A percentile compares a stretch with the other conserved stretches of the same genome.
Conservation (phyloP, 2,797 vertebrate species). For the Enteromius radiatus region DNA sequence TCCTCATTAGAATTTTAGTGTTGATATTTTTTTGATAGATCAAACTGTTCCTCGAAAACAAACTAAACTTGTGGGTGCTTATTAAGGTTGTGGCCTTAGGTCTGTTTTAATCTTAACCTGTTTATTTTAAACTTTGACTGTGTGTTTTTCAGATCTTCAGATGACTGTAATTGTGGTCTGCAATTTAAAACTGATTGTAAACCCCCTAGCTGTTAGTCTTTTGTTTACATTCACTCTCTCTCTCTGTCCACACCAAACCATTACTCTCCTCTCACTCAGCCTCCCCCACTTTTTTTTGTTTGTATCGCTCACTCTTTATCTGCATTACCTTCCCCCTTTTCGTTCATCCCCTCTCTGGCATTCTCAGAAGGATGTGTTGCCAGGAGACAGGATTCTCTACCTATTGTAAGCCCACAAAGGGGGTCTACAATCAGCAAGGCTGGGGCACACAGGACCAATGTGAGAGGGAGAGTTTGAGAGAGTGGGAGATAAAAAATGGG, state of each 20-base stretch:
- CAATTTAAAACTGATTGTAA: conserved; percentile 23
- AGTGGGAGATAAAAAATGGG: background rate
- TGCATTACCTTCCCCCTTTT: conserved; percentile 46
- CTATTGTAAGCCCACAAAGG: conserved; percentile 79
- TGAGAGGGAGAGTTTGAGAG: conserved; percentile 49
- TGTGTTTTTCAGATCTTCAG: background rate
- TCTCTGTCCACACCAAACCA: conserved; percentile 8
- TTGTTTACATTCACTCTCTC: conserved; percentile 8
- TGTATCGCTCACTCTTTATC: conserved; percentile 38
- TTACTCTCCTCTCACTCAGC: conserved; percentile 41
- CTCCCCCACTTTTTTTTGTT: conserved; percentile 42
- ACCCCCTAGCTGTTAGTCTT: conserved; percentile 28
- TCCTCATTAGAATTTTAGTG: background rate
- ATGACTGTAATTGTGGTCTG: background rate
- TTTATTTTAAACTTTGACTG: background rate
- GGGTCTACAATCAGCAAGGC: conserved; percentile 72
- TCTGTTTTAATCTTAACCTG: background rate
- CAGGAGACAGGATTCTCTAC: conserved; percentile 81
- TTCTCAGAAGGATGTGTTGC: conserved; percentile 80
- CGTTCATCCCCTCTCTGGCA: conserved; percentile 61
- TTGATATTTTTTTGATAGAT: background rate
- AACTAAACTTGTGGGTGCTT: background rate
- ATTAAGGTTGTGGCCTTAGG: background rate
- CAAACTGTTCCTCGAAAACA: background rate
- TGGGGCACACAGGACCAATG: conserved; percentile 61